Conservation (phyloP, 2,113 vertebrate genomes). For the Tragelaphus strepsiceros region DNA sequence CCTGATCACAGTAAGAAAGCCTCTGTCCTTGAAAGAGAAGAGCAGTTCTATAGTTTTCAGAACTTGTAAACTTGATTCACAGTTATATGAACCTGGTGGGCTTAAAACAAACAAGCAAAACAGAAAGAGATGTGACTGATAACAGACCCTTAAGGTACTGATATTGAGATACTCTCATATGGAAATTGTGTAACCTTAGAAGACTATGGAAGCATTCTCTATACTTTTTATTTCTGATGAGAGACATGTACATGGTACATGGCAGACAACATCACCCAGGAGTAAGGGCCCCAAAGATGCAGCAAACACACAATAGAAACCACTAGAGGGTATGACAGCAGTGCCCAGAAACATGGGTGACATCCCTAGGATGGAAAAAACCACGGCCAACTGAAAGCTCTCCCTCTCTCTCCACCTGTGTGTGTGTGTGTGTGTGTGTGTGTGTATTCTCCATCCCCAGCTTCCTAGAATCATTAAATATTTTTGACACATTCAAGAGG, state of each 20-base stretch:
- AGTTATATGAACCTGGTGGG: background rate
- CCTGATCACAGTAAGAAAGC: background rate
- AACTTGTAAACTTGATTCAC: background rate
- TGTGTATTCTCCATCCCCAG: background rate
- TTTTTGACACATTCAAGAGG: background rate
- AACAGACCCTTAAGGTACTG: background rate
- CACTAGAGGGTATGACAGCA: background rate
- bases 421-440: background rate
- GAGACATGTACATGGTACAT: background rate
- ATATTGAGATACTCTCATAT: background rate
- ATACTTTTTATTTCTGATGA: background rate
- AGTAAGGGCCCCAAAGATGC: background rate
- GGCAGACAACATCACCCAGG: background rate
- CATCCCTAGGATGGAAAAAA: background rate
- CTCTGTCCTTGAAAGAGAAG: background rate
- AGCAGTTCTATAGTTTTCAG: background rate
- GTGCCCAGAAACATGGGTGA: background rate
- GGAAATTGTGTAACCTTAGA: background rate
- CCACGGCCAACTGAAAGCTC: background rate
- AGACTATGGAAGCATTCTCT: background rate
- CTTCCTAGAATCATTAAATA: background rate
- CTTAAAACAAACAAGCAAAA: background rate
- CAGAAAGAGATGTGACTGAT: background rate
- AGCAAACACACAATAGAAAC: background rate
- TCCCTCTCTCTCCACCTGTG: background rate